Evolutionary conservation across 2,888 invertebrate genomes (phyloP), one percentile per base, ranked within the genome.

Genomic region (Synanthedon andrenaeformis): DNA sequence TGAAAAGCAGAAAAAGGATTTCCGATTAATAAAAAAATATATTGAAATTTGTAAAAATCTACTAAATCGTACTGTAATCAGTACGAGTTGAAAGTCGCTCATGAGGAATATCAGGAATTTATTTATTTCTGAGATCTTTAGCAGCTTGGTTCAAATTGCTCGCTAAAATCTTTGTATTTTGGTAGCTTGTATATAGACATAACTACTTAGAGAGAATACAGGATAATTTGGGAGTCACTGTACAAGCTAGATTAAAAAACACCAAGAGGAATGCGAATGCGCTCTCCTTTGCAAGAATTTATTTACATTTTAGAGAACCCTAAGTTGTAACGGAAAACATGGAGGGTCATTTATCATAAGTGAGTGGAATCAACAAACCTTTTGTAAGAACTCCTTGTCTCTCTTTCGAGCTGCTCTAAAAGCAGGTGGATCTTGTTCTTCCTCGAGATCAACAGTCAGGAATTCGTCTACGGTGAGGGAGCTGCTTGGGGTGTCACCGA

Each of bases 401-500:
- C 94, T 94, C 69, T 94, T 93, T 54, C 97, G 90, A 0, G 97
- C 96, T 1, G 93, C 94, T 76, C 96, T 96, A 73, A 97, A 99
- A 1, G 96, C 95, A 0, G 98, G 98, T 8, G 98, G 97, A 50
- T 98, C 98, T 76, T 96, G 96, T 69, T 97, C 97, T 64, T 97
- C 96, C 73, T 98, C 98, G 62, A 99, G 84, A 74, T 99, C 98
- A 0, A 99, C 96, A 0, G 94, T 94, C 92, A 97, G 95, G 74
- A 99, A 99, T 85, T 99, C 98, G 64, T 99, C 98, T 28, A 98
- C 87, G 0, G 99, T 98, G 53, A 99, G 85, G 8, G 94, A 93
- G 69, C 98, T 96, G 11, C 98, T 97, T 0, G 99, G 97, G 0
- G 99, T 99, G 64, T 97, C 96, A 0, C 97, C 96, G 77, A 99